Evolutionary conservation across 2,797 vertebrate genomes (phyloP), one percentile per base, ranked within the genome.

Genomic region (Tarsius wallacei): DNA sequence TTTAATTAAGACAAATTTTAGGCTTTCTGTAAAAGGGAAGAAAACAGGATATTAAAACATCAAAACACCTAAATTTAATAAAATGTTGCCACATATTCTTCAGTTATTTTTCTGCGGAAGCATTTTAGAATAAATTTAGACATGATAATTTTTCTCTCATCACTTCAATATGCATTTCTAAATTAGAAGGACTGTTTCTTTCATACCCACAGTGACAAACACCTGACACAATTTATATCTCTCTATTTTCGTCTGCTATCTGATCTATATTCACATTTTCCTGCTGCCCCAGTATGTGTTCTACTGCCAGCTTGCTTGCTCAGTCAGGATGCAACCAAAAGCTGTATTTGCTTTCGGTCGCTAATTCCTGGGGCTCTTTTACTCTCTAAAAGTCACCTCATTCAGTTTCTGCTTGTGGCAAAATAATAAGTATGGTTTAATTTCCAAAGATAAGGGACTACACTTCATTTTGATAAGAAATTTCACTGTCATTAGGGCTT

Each of bases 191-290:
- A 0, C 24, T 2, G 7, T 42, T 31, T 31, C 15, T 28, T 4
- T 74, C 51, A 17, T 13, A 28, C 24, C 47, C 11, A 0, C 83
- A 22, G 28, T 9, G 63, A 57, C 91, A 31, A 13, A 9, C 3
- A 4, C 64, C 64, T 31, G 1, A 5, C 28, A 7, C 13, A 16
- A 2, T 11, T 15, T 15, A 16, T 13, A 26, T 11, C 61, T 57
- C 33, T 59, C 57, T 4, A 7, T 12, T 24, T 0, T 10, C 15
- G 0, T 2, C 92, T 81, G 26, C 3, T 3, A 0, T 15, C 78
- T 36, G 4, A 28, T 5, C 33, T 9, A 0, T 6, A 0, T 1
- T 1, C 7, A 2, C 1, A 0, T 7, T 16, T 24, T 19, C 51
- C 2, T 10, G 1, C 0, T 0, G 3, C 3, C 31, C 55, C 26